Evolutionary conservation across 2,113 vertebrate genomes (phyloP).

Genomic region (Bubo scandiacus): DNA sequence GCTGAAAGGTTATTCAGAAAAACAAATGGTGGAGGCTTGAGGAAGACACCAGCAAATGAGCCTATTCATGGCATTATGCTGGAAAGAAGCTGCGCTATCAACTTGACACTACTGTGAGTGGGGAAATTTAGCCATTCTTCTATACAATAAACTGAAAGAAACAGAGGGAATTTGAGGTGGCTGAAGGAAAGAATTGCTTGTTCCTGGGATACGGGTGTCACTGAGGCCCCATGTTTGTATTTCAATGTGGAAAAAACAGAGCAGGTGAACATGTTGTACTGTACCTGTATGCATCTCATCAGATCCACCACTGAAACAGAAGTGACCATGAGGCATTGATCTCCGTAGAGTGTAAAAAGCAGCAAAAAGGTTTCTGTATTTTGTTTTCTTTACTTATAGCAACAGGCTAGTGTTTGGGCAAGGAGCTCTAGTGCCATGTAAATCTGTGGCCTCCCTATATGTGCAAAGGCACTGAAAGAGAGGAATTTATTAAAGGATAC

Average conservation of each 20-base stretch:
- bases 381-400: background rate
- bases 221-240: background rate
- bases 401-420: background rate
- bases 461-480: background rate
- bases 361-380: background rate
- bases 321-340: accelerated
- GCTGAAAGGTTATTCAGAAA: background rate
- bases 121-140: background rate
- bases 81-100: background rate
- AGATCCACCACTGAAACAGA: background rate
- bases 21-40: background rate
- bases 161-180: background rate
- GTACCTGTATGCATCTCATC: background rate
- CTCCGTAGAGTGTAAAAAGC: background rate
- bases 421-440: background rate
- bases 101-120: background rate
- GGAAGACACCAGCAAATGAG: background rate
- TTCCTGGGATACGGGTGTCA: background rate
- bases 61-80: background rate
- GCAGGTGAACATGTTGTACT: background rate
- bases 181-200: background rate
- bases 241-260: background rate
- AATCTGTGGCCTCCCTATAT: background rate
- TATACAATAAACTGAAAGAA: background rate
- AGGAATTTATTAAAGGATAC: background rate